Evolutionary conservation across 2,797 vertebrate species (phyloP), one percentile per base, ranked within the genome.

Genomic region (Staurois parvus): DNA sequence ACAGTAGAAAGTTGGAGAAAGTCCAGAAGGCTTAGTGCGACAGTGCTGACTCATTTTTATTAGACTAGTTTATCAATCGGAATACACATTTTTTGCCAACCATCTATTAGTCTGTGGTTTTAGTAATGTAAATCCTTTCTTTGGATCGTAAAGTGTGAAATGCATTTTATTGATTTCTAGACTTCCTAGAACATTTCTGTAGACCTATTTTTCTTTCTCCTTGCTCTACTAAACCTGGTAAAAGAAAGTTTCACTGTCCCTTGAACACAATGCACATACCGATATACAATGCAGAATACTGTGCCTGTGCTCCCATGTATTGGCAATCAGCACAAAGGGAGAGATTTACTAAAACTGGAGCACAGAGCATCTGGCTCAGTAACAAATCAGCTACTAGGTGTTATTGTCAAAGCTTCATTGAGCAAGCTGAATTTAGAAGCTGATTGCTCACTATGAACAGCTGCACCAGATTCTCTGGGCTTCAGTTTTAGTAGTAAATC

Each of bases 11-110:
- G 8, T 56, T 84, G 73, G 82, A 69, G 32, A 29, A 68, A 11
- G 42, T 76, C 73, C 82, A 84, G 42, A 76, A 68, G 24, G 64
- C 28, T 34, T 68, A 29, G 59, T 67, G 40, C 17, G 37, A 83
- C 34, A 83, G 21, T 76, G 74, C 74, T 84, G 64, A 84, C 42
- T 84, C 73, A 56, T 69, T 70, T 74, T 84, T 34, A 76, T 69
- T 17, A 83, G 62, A 68, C 52, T 15, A 68, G 29, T 52, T 66
- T 75, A 66, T 82, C 69, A 72, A 72, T 72, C n/a, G 24, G 52
- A 52, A 73, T 32, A 40, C 28, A 40, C 40, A 42, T 75, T 83
- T 17, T 64, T 40, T 64, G 48, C n/a, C 80, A 82, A 73, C 48
- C 56, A 64, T 26, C 42, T 66, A 73, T 62, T 42, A 82, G 34